Evolutionary conservation across 2,888 invertebrate genomes (phyloP).

Genomic region (Zele albiditarsus): DNA sequence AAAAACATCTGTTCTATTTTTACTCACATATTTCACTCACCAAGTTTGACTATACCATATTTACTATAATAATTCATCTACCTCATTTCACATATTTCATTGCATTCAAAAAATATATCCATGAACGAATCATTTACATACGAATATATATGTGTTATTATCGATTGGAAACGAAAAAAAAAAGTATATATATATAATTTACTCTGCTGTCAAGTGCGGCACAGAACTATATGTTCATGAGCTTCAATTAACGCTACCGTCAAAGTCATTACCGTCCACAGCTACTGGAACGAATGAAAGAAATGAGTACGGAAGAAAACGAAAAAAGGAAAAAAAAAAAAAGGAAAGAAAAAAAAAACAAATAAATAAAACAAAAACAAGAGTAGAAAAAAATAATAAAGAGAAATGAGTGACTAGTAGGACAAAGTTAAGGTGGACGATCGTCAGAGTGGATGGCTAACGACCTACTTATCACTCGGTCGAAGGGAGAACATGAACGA

Average conservation of each 20-base stretch:
- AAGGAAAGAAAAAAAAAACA: background rate
- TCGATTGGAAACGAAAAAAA: background rate
- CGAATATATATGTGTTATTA: too few species aligned
- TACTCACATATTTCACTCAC: too few species aligned
- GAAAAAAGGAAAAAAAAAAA: background rate
- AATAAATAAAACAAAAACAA: background rate
- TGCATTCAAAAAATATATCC: too few species aligned
- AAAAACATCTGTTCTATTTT: too few species aligned
- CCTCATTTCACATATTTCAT: too few species aligned
- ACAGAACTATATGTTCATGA: background rate
- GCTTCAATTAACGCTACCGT: background rate
- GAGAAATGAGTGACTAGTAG: background rate
- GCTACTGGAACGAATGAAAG: background rate
- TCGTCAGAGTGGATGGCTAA: constrained; percentile 1
- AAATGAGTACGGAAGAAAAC: background rate
- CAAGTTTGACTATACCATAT: too few species aligned
- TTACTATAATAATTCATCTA: too few species aligned
- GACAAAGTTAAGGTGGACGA: constrained; percentile 9
- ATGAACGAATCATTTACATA: too few species aligned
- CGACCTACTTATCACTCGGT: constrained; percentile 19
- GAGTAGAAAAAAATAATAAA: background rate
- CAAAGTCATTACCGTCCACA: background rate
- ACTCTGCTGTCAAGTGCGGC: background rate
- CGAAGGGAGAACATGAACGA: background rate
- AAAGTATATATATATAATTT: background rate